These are phyloP conservation scores for Plutella xylostella DNA, from an alignment of 2,888 invertebrate genomes.

Conservation along the genomic window DNA sequence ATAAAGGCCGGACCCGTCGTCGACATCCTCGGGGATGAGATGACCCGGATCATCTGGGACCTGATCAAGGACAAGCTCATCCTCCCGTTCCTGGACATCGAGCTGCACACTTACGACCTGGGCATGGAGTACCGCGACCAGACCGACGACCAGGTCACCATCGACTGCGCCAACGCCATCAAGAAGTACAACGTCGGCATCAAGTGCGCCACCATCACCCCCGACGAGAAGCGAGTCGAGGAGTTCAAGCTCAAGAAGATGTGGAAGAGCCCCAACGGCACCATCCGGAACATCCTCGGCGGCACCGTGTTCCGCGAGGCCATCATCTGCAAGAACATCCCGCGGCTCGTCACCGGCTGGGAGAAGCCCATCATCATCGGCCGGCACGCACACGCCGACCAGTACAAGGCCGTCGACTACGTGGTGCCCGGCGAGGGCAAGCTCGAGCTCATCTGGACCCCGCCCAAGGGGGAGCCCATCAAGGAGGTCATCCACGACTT, in stretches of 20 bases:
- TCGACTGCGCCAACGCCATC: constrained; percentile 96
- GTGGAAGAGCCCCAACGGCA: constrained; percentile 94
- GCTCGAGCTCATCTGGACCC: constrained; percentile 86
- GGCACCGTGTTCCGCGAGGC: constrained; percentile 89
- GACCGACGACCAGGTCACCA: constrained; percentile 94
- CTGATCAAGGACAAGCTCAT: constrained; percentile 97
- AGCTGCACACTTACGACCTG: constrained; percentile 93
- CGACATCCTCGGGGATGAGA: constrained; percentile 94
- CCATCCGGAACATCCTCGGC: constrained; percentile 88
- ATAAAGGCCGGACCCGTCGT: constrained; percentile 90
- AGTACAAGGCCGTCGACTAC: constrained; percentile 97
- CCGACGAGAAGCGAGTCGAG: constrained; percentile 95
- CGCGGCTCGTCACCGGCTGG: constrained; percentile 95
- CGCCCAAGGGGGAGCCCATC: constrained; percentile 74
- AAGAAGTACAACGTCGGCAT: constrained; percentile 98
- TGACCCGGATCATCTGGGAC: constrained; percentile 99
- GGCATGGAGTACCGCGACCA: constrained; percentile 95
- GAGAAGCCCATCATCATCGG: constrained; percentile 97
- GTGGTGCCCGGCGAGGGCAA: constrained; percentile 92
- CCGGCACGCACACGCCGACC: constrained; percentile 98
- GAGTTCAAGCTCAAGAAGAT: constrained; percentile 89
- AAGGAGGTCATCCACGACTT: constrained; percentile 85
- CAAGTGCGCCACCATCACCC: constrained; percentile 98
- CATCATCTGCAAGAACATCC: constrained; percentile 93
- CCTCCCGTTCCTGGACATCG: constrained; percentile 94